These are phyloP conservation scores for Molothrus ater DNA, from an alignment of 2,797 vertebrate species.

Conservation along the genomic window DNA sequence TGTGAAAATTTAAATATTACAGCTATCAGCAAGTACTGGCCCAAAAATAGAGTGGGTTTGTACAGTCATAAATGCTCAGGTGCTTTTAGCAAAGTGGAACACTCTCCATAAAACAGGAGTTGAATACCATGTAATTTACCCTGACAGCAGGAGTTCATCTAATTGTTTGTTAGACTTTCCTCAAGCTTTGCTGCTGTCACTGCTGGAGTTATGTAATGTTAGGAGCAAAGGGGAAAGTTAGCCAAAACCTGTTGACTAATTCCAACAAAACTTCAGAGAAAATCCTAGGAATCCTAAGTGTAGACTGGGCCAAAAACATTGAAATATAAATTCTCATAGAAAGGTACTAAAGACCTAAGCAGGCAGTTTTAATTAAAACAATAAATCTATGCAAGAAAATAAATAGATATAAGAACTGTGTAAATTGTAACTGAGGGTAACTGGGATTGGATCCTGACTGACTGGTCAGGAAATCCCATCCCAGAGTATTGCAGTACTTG, in stretches of 20 bases:
- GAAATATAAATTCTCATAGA: not conserved
- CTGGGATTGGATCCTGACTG: not conserved
- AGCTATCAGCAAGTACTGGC: not conserved
- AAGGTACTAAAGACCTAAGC: not conserved
- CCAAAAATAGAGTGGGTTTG: not conserved
- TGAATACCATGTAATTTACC: not conserved
- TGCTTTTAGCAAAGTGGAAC: not conserved
- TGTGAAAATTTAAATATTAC: not conserved
- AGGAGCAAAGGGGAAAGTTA: not conserved
- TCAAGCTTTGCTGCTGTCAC: not conserved
- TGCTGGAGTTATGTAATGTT: not conserved
- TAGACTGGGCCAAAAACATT: not conserved
- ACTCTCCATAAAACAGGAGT: not conserved
- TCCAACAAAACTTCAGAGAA: not conserved
- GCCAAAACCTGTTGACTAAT: not conserved
- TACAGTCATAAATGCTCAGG: not conserved
- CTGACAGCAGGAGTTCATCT: not conserved
- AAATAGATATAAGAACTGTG: not conserved
- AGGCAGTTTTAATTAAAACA: not conserved
- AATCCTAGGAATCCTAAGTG: not conserved
- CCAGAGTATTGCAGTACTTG: not conserved
- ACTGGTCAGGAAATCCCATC: not conserved
- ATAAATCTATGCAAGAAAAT: not conserved
- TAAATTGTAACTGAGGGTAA: not conserved
- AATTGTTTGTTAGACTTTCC: not conserved